Percentiles rank a stretch among this genome's conserved stretches.
These are phyloP conservation scores for Drosophila longiperda DNA, from an alignment of 2,888 invertebrate species.

Conservation along the genomic window DNA sequence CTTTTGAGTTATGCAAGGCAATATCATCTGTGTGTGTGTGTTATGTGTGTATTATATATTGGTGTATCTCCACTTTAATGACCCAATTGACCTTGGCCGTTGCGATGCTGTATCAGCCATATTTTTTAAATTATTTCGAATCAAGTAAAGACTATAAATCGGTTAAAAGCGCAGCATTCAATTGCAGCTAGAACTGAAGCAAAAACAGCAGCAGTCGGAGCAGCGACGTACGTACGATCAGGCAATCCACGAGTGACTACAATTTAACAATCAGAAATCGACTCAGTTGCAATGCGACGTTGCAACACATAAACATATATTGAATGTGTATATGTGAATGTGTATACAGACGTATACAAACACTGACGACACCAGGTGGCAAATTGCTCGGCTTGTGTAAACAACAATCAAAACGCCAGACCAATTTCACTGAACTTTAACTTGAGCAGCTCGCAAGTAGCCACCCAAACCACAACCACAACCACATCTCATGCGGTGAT, in stretches of 20 bases:
- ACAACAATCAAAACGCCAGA: constrained; percentile 49
- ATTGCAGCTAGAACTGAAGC: constrained; percentile 19
- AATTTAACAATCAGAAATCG: constrained; percentile 35
- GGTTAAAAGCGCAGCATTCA: constrained; percentile 33
- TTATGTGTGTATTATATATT: not conserved
- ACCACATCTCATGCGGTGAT: constrained; percentile 22
- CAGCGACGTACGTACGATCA: constrained; percentile 37
- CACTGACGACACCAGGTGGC: constrained; percentile 56
- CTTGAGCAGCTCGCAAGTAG: constrained; percentile 13
- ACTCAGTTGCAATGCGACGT: constrained; percentile 23
- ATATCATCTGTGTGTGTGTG: not conserved
- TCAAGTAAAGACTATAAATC: constrained; percentile 32
- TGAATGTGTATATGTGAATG: not conserved
- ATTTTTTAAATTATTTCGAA: constrained; percentile 39
- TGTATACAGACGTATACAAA: not conserved
- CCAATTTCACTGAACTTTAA: constrained; percentile 60
- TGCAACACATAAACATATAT: constrained; percentile 10
- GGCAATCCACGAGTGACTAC: constrained; percentile 48
- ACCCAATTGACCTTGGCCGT: constrained; percentile 73
- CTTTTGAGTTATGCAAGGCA: constrained; percentile 78
- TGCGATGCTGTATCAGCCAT: constrained; percentile 48
- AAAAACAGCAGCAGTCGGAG: not conserved
- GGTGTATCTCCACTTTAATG: constrained; percentile 45
- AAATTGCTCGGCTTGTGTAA: constrained; percentile 53
- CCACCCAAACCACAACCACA: not conserved